Evolutionary conservation across 1,140 invertebrate species (phyloP), one percentile per base, ranked within the genome.

Genomic region (Microvelia longipes): DNA sequence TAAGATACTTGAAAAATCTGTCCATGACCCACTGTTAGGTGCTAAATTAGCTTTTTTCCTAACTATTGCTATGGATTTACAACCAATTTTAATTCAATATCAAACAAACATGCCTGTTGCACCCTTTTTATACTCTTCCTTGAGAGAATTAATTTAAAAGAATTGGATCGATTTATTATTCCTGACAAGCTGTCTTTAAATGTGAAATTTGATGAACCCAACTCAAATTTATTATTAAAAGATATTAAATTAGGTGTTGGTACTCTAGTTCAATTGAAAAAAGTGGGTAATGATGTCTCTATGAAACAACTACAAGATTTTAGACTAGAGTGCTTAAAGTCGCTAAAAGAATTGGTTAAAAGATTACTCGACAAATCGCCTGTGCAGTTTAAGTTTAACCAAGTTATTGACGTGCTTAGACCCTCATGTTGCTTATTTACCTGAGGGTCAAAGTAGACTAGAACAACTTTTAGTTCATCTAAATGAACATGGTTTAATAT

Each of bases 1-100:
- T n/a, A n/a, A n/a, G n/a, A n/a, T n/a, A 14, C 26, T 11, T 29
- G 67, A 25, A 30, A 67, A 67, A 26, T 67, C 14, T 62, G 15
- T 76, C 28, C 1, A 71, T 29, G 75, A 75, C 50, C 69, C 72
- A 50, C 69, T 77, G 1, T 67, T 77, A 1, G 64, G 30, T 29
- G 67, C 73, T 27, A 76, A 77, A 72, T 28, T 76, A 13, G 60
- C 69, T 29, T 77, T 77, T 70, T 75, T 75, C 70, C 64, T 63
- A n/a, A 50, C n/a, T 25, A 72, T 50, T 67, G 71, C 35, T 28
- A 62, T 2, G 71, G 73, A 64, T 63, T 74, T 65, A 69, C 73
- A 73, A 71, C 73, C 14, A 74, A 73, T 73, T 63, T 76, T 29
- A 71, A n/a, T 1, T 28, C n/a, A 63, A 25, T 75, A 73, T 70